Percentiles rank a stretch among this genome's conserved stretches.
phyloP scores from a whole-genome alignment of 2,888 invertebrate species.

The Drosophila multiciliata region DNA sequence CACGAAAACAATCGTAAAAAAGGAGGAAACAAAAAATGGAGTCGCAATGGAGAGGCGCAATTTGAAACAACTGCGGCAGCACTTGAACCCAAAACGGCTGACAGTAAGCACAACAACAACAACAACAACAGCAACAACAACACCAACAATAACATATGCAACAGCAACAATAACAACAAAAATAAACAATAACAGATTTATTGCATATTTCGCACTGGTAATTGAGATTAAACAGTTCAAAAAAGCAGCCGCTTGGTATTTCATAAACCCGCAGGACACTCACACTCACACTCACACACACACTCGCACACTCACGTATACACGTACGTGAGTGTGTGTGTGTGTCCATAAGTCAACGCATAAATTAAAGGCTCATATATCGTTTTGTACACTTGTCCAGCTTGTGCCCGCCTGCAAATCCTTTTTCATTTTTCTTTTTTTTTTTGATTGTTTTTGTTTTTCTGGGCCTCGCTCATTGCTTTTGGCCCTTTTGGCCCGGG shows the following conservation, averaged over 20 bases:
- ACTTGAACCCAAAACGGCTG: conserved; percentile 67
- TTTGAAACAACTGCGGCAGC: conserved; percentile 76
- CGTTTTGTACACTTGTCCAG: conserved; percentile 43
- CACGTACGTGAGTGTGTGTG: not conserved
- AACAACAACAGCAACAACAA: conserved; percentile 17
- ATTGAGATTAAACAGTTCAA: conserved; percentile 82
- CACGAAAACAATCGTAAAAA: conserved; percentile 73
- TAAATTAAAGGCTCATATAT: conserved; percentile 72
- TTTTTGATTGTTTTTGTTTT: not conserved
- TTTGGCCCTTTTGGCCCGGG: conserved; percentile 35
- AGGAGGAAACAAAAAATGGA: conserved; percentile 32
- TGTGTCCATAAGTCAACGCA: conserved; percentile 60
- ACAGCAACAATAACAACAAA: conserved; percentile 50
- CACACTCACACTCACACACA: conserved; percentile 15
- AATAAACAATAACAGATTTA: conserved; percentile 81
- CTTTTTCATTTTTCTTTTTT: conserved; percentile 6
- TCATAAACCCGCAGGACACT: conserved; percentile 69
- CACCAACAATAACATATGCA: conserved; percentile 34
- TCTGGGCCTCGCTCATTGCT: conserved; percentile 12
- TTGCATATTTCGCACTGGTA: conserved; percentile 78
- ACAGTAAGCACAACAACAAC: conserved; percentile 30
- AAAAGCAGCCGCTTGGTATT: conserved; percentile 77
- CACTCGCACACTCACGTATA: conserved; percentile 6
- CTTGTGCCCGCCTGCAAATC: conserved; percentile 25
- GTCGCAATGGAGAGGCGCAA: conserved; percentile 61